Evolutionary conservation across 2,888 invertebrate species (phyloP).

Genomic region (Sminthurinus aureus): DNA sequence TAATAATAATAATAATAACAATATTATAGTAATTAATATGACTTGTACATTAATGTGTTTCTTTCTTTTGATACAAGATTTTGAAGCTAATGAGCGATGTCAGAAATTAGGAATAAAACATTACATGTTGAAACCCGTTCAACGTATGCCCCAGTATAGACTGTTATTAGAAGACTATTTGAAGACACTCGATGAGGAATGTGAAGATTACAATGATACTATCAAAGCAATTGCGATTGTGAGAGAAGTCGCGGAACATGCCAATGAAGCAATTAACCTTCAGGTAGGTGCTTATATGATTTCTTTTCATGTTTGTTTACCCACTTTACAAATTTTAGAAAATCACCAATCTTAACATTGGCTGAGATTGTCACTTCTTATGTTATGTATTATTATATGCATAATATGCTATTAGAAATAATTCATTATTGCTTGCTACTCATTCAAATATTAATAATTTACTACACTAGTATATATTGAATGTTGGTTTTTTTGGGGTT

Average conservation of each 20-base stretch:
- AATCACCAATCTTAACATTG: not conserved
- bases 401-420: not conserved
- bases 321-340: not conserved
- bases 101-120: conserved; percentile 69
- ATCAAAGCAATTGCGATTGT: conserved; percentile 68
- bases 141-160: conserved; percentile 71
- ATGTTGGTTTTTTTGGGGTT: no score
- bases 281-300: conserved; percentile 63
- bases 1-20: no score
- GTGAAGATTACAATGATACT: conserved; percentile 69
- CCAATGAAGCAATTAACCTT: conserved; percentile 68
- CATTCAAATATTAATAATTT: not conserved
- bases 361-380: not conserved
- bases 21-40: no score
- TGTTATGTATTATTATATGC: not conserved
- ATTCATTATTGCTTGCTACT: not conserved
- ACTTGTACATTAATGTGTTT: no score
- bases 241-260: conserved; percentile 69
- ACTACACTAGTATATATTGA: no score
- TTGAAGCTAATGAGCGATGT: conserved; percentile 64
- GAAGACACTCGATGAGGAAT: conserved; percentile 64
- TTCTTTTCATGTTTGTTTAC: not conserved
- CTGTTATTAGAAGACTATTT: conserved; percentile 71
- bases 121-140: conserved; percentile 71
- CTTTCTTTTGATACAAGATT: no score